phyloP scores from a whole-genome alignment of 2,888 invertebrate species.

The Diaphora mendica region DNA sequence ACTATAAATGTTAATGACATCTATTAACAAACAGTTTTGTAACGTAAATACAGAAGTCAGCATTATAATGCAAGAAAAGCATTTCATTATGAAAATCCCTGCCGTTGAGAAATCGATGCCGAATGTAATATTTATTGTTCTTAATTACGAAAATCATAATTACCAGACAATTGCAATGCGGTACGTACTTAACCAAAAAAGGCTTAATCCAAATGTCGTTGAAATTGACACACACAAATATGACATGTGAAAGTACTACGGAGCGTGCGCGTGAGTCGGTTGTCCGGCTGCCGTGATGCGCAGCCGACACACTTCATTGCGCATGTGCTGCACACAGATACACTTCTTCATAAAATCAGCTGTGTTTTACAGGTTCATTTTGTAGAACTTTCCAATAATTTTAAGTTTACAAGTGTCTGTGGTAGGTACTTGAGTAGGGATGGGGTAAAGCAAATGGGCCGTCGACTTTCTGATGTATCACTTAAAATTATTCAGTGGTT shows the following conservation, averaged over 20 bases:
- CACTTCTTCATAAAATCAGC: slow-evolving; percentile 44
- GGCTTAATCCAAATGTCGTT: slow-evolving; percentile 67
- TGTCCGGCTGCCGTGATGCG: slow-evolving; percentile 66
- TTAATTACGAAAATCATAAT: not conserved
- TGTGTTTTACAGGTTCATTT: slow-evolving; percentile 28
- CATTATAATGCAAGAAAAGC: slow-evolving; percentile 24
- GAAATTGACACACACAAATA: slow-evolving; percentile 65
- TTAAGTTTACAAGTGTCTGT: not conserved
- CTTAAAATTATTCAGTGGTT: not conserved
- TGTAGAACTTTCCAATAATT: slow-evolving; percentile 14
- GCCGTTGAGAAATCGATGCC: not conserved
- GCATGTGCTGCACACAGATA: slow-evolving; percentile 51
- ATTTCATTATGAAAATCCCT: not conserved
- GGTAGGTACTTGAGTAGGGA: not conserved
- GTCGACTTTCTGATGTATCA: not conserved
- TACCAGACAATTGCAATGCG: not conserved
- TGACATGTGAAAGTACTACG: slow-evolving; percentile 77
- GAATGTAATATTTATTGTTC: not conserved
- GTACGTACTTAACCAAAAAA: slow-evolving; percentile 27
- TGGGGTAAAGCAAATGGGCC: not conserved
- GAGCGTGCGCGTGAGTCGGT: slow-evolving; percentile 55
- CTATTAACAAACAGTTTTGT: slow-evolving; percentile 13
- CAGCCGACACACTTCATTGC: slow-evolving; percentile 69
- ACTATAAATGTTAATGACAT: slow-evolving; percentile 27
- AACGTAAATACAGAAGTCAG: slow-evolving; percentile 1